A percentile compares a stretch with the other conserved stretches of the same genome.
phyloP scores from a whole-genome alignment of 2,797 vertebrate genomes.

The Siniperca obscura region DNA sequence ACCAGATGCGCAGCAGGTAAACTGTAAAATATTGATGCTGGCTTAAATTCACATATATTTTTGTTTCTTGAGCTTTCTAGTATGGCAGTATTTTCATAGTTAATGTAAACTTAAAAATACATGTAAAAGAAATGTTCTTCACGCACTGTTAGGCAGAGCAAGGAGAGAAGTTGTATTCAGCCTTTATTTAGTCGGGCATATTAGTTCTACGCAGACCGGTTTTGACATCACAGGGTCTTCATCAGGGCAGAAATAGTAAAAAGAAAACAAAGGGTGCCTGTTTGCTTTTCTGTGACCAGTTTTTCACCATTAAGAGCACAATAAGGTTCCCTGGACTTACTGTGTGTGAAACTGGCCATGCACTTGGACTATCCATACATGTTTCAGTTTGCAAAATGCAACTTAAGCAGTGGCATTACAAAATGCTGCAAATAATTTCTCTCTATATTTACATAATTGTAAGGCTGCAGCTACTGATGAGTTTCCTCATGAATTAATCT shows the following conservation, averaged over 20 bases:
- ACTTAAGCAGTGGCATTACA: background rate
- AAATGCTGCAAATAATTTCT: background rate
- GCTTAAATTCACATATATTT: background rate
- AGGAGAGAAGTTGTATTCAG: background rate
- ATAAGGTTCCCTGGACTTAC: too few relatives aligned
- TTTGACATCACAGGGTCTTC: background rate
- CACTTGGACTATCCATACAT: background rate
- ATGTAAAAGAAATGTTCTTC: background rate
- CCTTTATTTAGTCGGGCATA: background rate
- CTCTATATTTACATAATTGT: background rate
- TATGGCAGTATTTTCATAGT: background rate
- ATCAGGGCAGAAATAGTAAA: background rate
- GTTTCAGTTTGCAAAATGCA: background rate
- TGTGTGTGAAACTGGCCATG: background rate
- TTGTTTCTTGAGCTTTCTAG: background rate
- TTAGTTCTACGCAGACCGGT: background rate
- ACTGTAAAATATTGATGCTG: slow-evolving; percentile 27
- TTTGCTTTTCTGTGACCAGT: too few relatives aligned
- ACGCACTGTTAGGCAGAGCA: too few relatives aligned
- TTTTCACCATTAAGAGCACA: background rate
- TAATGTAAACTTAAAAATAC: slow-evolving; percentile 11
- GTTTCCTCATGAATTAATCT: too few relatives aligned
- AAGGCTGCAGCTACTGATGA: background rate
- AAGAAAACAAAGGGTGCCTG: too few relatives aligned
- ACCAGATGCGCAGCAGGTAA: slow-evolving; percentile 19